Evolutionary conservation across 2,113 vertebrate species (phyloP), one percentile per base, ranked within the genome.

Genomic region (Calyptommatus sinebrachiatus): DNA sequence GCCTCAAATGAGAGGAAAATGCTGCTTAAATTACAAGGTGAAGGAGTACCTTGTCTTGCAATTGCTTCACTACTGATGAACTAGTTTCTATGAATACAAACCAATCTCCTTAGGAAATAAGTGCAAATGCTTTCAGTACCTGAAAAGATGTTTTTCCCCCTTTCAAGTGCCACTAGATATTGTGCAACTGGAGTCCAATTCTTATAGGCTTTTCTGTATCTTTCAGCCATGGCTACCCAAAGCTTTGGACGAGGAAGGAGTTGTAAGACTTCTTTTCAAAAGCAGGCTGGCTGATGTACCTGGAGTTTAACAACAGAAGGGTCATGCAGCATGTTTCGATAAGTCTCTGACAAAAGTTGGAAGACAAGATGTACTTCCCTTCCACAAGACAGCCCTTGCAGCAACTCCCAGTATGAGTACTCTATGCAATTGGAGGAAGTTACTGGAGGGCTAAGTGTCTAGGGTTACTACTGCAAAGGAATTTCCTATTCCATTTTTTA

Each of bases 1-100:
- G 79, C 84, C 62, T 76, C 12, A 79, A 71, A 76, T 73, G 48
- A 82, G 28, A 82, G 24, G 28, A 29, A 24, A 72, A 79, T 86
- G 20, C 18, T 85, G 82, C 57, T 86, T 65, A 78, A 82, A 83
- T 84, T 81, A 14, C 11, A 62, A 5, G 7, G 75, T 4, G 71
- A 29, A 18, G 0, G 72, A 46, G 21, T 20, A 12, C 7, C 70
- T 18, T 85, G 48, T 2, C 8, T 73, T 11, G 35, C 20, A 83
- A 50, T 66, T 71, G 2, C 76, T 78, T 61, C 0, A 57, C 18
- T 80, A 80, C 79, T 11, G 72, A 41, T 2, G 79, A 81, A 1
- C 79, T n/a, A 35, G 8, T 2, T 80, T 65, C 61, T n/a, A 79
- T 62, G 28, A 50, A 80, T 0, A 68, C 81, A 79, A 69, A 76